Evolutionary conservation across 2,113 vertebrate genomes (phyloP).

Genomic region (Pygoscelis adeliae): DNA sequence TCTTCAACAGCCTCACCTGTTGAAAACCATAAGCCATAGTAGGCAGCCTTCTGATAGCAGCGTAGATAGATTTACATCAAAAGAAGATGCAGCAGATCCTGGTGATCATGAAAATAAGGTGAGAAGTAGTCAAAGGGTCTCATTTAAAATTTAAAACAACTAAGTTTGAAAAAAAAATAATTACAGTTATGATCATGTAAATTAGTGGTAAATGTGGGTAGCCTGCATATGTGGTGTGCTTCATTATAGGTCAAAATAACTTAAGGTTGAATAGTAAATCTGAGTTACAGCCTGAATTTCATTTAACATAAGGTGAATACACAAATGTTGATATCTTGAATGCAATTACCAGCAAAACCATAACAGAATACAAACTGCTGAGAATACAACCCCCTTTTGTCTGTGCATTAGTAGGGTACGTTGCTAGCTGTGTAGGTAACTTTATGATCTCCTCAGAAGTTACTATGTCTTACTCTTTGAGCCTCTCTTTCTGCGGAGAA

Average conservation of each 20-base stretch:
- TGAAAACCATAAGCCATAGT: constrained; percentile 85
- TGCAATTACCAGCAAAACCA: background rate
- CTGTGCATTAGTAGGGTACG: background rate
- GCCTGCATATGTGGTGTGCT: background rate
- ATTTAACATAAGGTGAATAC: background rate
- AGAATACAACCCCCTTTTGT: background rate
- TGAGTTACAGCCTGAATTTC: background rate
- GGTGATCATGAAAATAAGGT: constrained; percentile 89
- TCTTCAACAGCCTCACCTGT: constrained; percentile 86
- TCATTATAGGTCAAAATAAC: background rate
- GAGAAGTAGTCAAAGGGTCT: background rate
- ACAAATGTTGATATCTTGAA: background rate
- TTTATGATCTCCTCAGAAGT: background rate
- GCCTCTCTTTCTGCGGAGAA: background rate
- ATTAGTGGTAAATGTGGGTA: background rate
- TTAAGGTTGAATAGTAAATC: background rate
- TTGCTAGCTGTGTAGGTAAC: background rate
- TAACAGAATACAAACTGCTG: background rate
- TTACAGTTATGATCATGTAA: background rate
- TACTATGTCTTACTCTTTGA: background rate
- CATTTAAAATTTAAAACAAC: background rate
- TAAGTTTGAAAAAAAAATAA: background rate
- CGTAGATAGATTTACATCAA: constrained; percentile 82
- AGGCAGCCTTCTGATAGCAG: constrained; percentile 91
- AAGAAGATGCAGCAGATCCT: constrained; percentile 84